Base-by-base conservation (phyloP, 1,140 invertebrate genomes). In the Sitobion miscanthi region DNA sequence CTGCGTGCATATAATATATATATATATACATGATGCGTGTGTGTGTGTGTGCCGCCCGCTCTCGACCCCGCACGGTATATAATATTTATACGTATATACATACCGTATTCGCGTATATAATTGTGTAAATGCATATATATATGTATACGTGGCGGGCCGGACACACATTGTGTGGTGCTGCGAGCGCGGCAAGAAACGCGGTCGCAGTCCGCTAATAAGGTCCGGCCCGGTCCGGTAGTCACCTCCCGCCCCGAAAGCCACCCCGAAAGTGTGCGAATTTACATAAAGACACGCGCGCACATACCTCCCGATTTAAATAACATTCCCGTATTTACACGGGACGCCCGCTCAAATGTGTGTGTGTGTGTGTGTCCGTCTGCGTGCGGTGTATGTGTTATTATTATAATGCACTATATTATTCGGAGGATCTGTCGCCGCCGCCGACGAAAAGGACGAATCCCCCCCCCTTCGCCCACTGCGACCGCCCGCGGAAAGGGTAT, bases 301-400 rank as follows among this genome's bases (percentile, higher is more conserved):
- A 93, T 83, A 83, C 77, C 91, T 82, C 91, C 77, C 91, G 69
- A 83, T 92, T 92, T 92, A 83, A 92, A 92, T 92, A 92, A 92
- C 91, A 54, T 85, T 86, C 49, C 49, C 91, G 38, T 92, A 86
- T 93, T 85, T 52, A 30, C 45, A 23, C 38, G n/a, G 14, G 25
- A 45, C 62, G 30, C 2, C 35, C n/a, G 45, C 57, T 52, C 35
- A 57, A n/a, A 30, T 86, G 30, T 21, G n/a, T 42, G 20, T 21
- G 20, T 42, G 20, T 42, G n/a, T 45, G 20, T 21, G 42, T 42
- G 20, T 42, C 20, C 47, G 47, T 88, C 23, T 49, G 62, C 25
- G 90, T 69, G 9, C 38, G 23, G 35, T 38, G 83, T 42, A 9
- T 11, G 42, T 25, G 1, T 25, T 69, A 69, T 25, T 69, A 69